phyloP scores from a whole-genome alignment of 2,888 invertebrate genomes.

The Branchipolynoe longqiensis region DNA sequence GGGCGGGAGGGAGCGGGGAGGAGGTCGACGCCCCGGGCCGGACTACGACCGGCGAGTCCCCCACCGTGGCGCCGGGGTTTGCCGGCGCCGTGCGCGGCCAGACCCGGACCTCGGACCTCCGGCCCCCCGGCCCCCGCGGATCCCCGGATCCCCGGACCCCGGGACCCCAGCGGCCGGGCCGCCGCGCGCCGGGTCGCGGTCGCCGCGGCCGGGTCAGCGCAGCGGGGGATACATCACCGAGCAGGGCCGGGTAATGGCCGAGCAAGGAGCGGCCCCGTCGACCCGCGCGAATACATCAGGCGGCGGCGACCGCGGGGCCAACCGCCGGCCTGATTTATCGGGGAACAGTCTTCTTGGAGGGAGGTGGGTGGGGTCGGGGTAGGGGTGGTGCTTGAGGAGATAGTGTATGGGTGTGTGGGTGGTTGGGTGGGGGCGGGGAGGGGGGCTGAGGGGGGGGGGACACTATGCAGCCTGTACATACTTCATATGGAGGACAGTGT shows the following conservation, averaged over 20 bases:
- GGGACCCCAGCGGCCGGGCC: too few relatives aligned
- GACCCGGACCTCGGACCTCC: constrained; percentile 5
- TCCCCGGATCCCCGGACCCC: too few relatives aligned
- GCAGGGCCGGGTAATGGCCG: constrained; percentile 8
- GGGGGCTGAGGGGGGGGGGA: not conserved
- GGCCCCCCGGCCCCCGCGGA: not conserved
- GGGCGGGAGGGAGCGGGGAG: not conserved
- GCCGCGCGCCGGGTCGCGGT: constrained; percentile 37
- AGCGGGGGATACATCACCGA: constrained; percentile 32
- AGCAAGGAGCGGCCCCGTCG: constrained; percentile 10
- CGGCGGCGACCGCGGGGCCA: not conserved
- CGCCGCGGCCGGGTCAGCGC: not conserved
- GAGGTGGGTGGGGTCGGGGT: not conserved
- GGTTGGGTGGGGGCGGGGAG: not conserved
- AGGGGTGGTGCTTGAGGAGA: not conserved
- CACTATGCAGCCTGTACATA: too few relatives aligned
- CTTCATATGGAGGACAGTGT: too few relatives aligned
- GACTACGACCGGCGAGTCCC: constrained; percentile 8
- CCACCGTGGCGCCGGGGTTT: not conserved
- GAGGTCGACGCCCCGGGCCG: constrained; percentile 16
- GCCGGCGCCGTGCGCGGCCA: constrained; percentile 26
- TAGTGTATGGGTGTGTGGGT: not conserved
- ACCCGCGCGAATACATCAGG: constrained; percentile 33
- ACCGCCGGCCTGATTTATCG: constrained; percentile 8
- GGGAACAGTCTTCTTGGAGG: not conserved